phyloP scores from a whole-genome alignment of 2,888 invertebrate genomes.

The Tiliacea citrago region DNA sequence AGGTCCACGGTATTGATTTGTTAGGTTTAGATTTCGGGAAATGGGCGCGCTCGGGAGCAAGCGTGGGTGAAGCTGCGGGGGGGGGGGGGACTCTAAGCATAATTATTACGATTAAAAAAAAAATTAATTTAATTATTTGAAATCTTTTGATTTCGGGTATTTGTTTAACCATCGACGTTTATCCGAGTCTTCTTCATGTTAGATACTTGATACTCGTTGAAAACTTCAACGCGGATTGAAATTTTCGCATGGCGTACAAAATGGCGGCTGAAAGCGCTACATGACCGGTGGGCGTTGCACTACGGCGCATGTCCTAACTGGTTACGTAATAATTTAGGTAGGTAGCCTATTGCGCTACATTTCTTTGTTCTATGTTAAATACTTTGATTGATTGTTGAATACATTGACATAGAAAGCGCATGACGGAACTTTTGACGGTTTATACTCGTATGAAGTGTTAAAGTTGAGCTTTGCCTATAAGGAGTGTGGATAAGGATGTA shows the following conservation, averaged over 20 bases:
- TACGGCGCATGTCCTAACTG: slow-evolving; percentile 2
- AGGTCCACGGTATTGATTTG: slow-evolving; percentile 23
- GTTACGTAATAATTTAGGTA: background rate
- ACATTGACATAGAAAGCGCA: background rate
- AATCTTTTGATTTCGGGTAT: background rate
- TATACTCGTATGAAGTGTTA: too few species aligned
- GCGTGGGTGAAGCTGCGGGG: background rate
- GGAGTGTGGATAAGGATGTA: background rate
- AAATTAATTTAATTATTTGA: too few species aligned
- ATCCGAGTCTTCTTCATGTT: background rate
- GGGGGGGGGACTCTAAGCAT: background rate
- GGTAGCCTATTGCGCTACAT: background rate
- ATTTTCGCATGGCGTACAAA: slow-evolving; percentile 10
- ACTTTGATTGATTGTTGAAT: background rate
- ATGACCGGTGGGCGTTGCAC: background rate
- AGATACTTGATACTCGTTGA: background rate
- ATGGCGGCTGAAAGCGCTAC: slow-evolving; percentile 9
- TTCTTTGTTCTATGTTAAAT: background rate
- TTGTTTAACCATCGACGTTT: background rate
- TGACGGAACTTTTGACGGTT: background rate
- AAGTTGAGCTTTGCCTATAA: background rate
- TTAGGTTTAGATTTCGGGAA: slow-evolving; percentile 2
- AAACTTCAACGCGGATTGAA: background rate
- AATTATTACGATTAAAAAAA: too few species aligned
- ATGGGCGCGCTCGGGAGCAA: background rate